phyloP scores from a whole-genome alignment of 2,113 vertebrate species.

The Spizaetus ornatus region DNA sequence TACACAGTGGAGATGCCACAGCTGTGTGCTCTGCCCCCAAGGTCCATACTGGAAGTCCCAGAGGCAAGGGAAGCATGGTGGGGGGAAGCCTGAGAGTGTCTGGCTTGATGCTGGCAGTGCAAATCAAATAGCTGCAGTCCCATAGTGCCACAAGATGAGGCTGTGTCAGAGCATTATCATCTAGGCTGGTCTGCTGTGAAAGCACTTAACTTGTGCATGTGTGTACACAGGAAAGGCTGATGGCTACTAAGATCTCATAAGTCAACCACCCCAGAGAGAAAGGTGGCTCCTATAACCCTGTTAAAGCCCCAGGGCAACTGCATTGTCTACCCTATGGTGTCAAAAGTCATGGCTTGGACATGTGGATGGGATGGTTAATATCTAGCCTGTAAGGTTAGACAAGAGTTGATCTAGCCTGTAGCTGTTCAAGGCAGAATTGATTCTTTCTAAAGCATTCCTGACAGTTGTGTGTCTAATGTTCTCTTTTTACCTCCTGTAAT shows the following conservation, averaged over 20 bases:
- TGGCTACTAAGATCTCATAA: not conserved
- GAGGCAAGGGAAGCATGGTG: not conserved
- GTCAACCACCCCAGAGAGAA: not conserved
- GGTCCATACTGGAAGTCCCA: not conserved
- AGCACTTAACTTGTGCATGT: accelerated
- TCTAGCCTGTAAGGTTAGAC: not conserved
- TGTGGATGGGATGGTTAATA: not conserved
- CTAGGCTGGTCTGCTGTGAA: not conserved
- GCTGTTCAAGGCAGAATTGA: not conserved
- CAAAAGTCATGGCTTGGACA: not conserved
- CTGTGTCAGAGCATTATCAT: not conserved
- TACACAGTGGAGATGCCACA: not conserved
- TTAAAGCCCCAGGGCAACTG: not conserved
- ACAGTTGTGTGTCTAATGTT: not conserved
- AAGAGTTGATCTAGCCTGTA: not conserved
- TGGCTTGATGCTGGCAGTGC: not conserved
- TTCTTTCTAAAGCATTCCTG: not conserved
- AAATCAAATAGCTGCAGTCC: not conserved
- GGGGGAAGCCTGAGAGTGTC: not conserved
- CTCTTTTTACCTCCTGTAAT: not conserved
- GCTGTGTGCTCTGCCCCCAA: not conserved
- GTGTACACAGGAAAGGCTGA: not conserved
- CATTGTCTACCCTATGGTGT: not conserved
- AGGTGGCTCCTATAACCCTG: not conserved
- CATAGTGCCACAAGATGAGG: not conserved